These are phyloP conservation scores for Clistopyga incitator DNA, from an alignment of 2,888 invertebrate genomes.

Conservation along the genomic window DNA sequence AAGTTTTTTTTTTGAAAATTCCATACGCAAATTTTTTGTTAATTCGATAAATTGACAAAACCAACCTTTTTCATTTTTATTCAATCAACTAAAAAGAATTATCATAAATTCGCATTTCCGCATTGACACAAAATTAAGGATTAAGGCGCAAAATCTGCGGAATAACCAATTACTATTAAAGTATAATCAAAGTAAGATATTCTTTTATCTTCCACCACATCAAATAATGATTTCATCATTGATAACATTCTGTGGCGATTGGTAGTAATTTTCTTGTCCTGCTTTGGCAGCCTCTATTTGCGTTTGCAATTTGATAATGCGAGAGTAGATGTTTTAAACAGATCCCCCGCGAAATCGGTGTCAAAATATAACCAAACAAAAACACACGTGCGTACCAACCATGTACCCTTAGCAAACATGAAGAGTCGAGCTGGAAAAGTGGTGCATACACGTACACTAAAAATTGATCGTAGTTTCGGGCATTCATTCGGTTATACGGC, in stretches of 20 bases:
- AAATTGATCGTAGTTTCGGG: constrained; percentile 56
- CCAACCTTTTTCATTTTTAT: too few species aligned
- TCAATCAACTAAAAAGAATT: too few species aligned
- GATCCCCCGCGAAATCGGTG: constrained; percentile 72
- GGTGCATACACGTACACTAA: constrained; percentile 33
- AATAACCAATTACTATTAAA: not conserved
- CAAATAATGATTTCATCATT: not conserved
- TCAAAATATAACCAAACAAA: constrained; percentile 77
- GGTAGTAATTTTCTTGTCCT: constrained; percentile 11
- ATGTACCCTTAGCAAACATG: constrained; percentile 47
- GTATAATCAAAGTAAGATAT: not conserved
- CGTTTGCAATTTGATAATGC: constrained; percentile 42
- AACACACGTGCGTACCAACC: constrained; percentile 57
- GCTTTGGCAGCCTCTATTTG: constrained; percentile 32
- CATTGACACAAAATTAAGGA: too few species aligned
- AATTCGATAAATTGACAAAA: too few species aligned
- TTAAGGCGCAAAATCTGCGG: too few species aligned
- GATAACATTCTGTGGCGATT: constrained; percentile 1
- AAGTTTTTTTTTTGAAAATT: too few species aligned
- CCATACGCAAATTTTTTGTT: too few species aligned
- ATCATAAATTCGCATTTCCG: too few species aligned
- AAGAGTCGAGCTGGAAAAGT: constrained; percentile 22
- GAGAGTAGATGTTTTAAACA: constrained; percentile 46
- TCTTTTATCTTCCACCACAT: not conserved
- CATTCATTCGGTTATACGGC: constrained; percentile 14